Conservation (phyloP, 2,888 invertebrate genomes). For the Drosophila mayaguana region DNA sequence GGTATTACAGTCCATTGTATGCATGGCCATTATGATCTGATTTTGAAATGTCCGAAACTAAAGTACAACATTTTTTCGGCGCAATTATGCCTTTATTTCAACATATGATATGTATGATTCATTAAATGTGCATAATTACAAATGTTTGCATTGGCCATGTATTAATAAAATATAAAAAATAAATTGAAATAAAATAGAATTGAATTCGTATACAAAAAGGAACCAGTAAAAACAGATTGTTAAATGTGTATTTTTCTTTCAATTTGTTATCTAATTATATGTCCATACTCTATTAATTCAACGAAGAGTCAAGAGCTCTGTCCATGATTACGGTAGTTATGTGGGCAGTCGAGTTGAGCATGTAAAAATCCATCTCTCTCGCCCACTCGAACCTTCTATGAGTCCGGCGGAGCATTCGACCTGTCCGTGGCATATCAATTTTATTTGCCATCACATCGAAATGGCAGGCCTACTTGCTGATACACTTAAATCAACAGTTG, state of each 20-base stretch:
- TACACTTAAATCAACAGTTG: neutral
- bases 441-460: neutral
- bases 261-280: neutral
- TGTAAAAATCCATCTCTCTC: neutral
- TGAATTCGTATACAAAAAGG: neutral
- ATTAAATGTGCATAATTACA: constrained; percentile 11
- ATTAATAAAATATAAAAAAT: too few relatives aligned
- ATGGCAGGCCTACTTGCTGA: neutral
- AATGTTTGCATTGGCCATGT: neutral
- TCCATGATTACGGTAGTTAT: neutral
- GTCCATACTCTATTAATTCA: neutral
- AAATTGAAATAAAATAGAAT: neutral
- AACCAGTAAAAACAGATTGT: neutral
- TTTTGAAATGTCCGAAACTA: constrained; percentile 9
- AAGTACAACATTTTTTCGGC: neutral
- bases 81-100: constrained; percentile 21
- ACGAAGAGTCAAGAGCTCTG: neutral
- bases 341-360: neutral
- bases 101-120: constrained; percentile 4
- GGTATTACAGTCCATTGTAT: constrained; percentile 23
- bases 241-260: neutral
- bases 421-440: neutral
- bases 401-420: neutral
- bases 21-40: neutral
- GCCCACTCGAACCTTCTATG: neutral